Evolutionary conservation across 2,888 invertebrate genomes (phyloP).

Genomic region (Dolomedes plantarius): DNA sequence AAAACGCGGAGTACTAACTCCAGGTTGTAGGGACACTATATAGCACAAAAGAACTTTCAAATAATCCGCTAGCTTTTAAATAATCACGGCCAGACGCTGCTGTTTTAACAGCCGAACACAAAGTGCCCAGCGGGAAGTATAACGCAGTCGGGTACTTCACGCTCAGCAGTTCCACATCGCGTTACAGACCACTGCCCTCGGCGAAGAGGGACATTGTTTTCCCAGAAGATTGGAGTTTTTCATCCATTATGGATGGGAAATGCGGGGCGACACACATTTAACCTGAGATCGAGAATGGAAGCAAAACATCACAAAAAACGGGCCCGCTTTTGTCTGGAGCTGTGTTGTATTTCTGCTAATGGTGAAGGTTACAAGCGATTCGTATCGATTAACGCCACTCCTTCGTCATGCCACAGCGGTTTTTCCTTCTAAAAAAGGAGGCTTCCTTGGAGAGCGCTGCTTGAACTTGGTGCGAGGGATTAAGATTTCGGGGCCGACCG

Average conservation of each 20-base stretch:
- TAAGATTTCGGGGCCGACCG: not conserved
- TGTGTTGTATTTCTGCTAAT: not conserved
- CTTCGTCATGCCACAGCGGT: not conserved
- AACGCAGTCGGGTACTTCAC: not conserved
- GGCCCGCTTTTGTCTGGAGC: not conserved
- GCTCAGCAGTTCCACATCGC: not conserved
- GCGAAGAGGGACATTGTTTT: not conserved
- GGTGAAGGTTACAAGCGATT: not conserved
- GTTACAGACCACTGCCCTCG: not conserved
- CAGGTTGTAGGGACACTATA: no score
- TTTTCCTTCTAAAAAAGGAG: no score
- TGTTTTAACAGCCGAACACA: no score
- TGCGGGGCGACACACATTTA: not conserved
- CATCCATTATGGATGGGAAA: not conserved
- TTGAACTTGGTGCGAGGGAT: not conserved
- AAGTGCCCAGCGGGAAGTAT: not conserved
- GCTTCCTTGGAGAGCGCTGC: not conserved
- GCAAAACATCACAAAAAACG: not conserved
- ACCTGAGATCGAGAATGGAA: not conserved
- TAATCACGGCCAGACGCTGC: no score
- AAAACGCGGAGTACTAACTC: no score
- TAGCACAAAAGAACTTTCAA: no score
- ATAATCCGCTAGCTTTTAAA: no score
- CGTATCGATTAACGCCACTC: conserved; percentile 3
- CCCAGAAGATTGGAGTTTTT: not conserved